These are phyloP conservation scores for Anguilla anguilla DNA, from an alignment of 2,797 vertebrate genomes.

Conservation along the genomic window DNA sequence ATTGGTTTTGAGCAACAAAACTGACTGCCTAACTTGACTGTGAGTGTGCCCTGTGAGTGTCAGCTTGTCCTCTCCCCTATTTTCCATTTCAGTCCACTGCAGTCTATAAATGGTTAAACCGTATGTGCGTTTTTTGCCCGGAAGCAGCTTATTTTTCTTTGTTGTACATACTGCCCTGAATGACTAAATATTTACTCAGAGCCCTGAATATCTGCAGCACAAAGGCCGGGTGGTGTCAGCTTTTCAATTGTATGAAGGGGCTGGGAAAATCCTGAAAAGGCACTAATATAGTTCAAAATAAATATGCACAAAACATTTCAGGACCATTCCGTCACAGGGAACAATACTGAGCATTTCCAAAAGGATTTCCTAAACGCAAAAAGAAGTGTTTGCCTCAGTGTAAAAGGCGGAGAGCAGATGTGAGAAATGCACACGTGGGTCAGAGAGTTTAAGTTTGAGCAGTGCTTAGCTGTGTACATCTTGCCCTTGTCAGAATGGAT, in stretches of 20 bases:
- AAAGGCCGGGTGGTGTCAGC: background rate
- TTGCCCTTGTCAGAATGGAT: slow-evolving; percentile 18
- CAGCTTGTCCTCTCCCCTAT: background rate
- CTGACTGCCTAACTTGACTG: background rate
- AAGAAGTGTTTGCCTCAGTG: background rate
- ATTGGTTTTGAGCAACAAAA: background rate
- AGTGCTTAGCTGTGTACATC: background rate
- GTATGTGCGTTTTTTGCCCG: background rate
- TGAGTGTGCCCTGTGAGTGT: background rate
- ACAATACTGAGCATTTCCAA: background rate
- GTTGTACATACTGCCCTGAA: background rate
- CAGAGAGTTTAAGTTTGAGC: slow-evolving; percentile 19
- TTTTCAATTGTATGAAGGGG: slow-evolving; percentile 8
- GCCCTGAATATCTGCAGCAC: background rate
- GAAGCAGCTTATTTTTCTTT: slow-evolving; percentile 6
- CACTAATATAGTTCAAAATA: slow-evolving; percentile 4
- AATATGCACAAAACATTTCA: slow-evolving; percentile 13
- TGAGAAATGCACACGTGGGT: slow-evolving; percentile 22
- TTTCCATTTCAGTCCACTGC: background rate
- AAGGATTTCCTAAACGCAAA: background rate
- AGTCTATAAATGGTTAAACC: slow-evolving; percentile 9
- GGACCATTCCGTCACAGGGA: background rate
- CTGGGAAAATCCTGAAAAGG: slow-evolving; percentile 3
- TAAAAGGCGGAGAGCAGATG: background rate
- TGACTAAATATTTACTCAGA: slow-evolving; percentile 17